Conservation (phyloP, 2,797 vertebrate genomes). For the Erithacus rubecula region DNA sequence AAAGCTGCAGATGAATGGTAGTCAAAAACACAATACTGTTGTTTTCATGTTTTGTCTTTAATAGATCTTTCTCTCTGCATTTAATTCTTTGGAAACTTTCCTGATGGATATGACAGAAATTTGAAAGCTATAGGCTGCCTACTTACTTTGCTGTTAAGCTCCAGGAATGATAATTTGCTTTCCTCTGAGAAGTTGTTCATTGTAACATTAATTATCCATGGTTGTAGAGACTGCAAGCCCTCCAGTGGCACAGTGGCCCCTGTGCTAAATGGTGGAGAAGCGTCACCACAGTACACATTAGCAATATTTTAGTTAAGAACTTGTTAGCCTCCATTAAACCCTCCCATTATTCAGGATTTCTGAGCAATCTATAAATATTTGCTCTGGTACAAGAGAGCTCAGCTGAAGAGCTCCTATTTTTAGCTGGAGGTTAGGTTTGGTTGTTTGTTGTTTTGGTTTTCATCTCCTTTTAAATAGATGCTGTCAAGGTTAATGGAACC, state of each 20-base stretch:
- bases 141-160: background rate
- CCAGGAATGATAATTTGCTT: background rate
- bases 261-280: background rate
- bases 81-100: background rate
- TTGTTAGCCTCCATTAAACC: background rate
- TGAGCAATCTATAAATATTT: conserved; percentile 14
- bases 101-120: background rate
- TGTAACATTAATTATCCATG: background rate
- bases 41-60: background rate
- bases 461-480: background rate
- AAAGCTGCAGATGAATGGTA: background rate
- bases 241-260: background rate
- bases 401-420: conserved; percentile 15
- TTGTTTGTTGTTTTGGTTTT: background rate
- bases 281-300: background rate
- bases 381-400: background rate
- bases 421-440: conserved; percentile 14
- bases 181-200: background rate
- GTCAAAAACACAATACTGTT: background rate
- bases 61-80: background rate
- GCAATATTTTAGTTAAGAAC: background rate
- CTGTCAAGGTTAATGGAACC: conserved; percentile 29
- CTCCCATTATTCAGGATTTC: conserved; percentile 3
- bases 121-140: background rate
- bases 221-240: background rate